Base-by-base conservation (phyloP, 1,140 invertebrate species). In the Schlechtendalia chinensis region DNA sequence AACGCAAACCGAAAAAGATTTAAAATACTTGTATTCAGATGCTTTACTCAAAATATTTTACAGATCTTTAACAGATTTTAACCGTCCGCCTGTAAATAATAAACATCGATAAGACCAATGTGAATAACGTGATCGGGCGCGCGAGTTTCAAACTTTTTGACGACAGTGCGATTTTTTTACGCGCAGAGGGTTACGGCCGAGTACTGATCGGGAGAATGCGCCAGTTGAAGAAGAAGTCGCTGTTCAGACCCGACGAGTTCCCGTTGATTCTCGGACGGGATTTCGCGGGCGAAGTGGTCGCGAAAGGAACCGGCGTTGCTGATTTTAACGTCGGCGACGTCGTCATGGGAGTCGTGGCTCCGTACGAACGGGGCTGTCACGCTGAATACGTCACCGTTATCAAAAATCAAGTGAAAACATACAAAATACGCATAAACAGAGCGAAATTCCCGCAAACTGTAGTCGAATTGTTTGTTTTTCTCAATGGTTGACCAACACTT, bases 241-340 rank as follows among this genome's bases (percentile, higher is more conserved):
- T 80, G 2, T 83, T 83, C 27, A 58, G 83, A 14, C 86, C 88
- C 72, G 86, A 92, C 56, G 93, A 94, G 85, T 93, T 96, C 85
- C 95, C 96, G 5, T 85, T 97, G 67, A 93, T 90, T 56, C 83
- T 93, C 45, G 95, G 96, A 8, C 89, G 95, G 84, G 96, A 97
- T 87, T 96, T 96, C 87, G 87, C 90, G 82, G 96, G 95, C 8
- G 88, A 89, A 82, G 87, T 97, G 82, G 89, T 91, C 19, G 89
- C 89, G 47, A 91, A 91, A 84, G 95, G 95, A 24, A 88, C 90
- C 81, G 86, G 83, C 24, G 90, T 93, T 50, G 8, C 10, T 54
- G 50, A 65, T 24, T 86, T 92, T 12, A 86, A 89, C 81, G 84
- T 91, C 80, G 95, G 95, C 17, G 90, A 94, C 85, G 86, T 92